Evolutionary conservation across 2,888 invertebrate species (phyloP).

Genomic region (Leptopilina myrica): DNA sequence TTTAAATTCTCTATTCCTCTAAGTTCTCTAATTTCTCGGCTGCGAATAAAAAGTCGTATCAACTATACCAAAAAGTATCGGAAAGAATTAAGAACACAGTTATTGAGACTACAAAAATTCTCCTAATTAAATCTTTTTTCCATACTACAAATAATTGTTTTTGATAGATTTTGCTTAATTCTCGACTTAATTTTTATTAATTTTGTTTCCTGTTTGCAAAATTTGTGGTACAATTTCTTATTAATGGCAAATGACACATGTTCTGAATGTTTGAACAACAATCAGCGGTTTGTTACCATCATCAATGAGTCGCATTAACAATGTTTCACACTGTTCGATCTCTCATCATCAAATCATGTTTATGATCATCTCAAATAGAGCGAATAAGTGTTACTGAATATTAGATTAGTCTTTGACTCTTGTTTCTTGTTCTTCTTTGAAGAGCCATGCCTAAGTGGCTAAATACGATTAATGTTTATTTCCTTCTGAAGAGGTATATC

Average conservation of each 20-base stretch:
- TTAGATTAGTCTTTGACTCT: constrained; percentile 20
- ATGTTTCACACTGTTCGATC: constrained; percentile 59
- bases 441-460: constrained; percentile 22
- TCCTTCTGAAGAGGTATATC: neutral
- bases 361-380: constrained; percentile 9
- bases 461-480: constrained; percentile 9
- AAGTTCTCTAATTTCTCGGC: too few relatives aligned
- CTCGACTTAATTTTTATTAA: too few relatives aligned
- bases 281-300: neutral
- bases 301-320: constrained; percentile 53
- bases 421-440: constrained; percentile 34
- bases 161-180: too few relatives aligned
- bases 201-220: too few relatives aligned
- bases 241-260: neutral
- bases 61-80: too few relatives aligned
- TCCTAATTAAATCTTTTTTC: too few relatives aligned
- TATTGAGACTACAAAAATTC: too few relatives aligned
- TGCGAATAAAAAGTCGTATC: too few relatives aligned
- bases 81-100: too few relatives aligned
- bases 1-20: too few relatives aligned
- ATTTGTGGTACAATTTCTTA: neutral
- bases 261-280: constrained; percentile 40
- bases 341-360: constrained; percentile 28
- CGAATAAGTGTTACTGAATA: constrained; percentile 34
- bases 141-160: too few relatives aligned